Conservation (phyloP, 2,797 vertebrate species). For the Leptatherina wallacei region DNA sequence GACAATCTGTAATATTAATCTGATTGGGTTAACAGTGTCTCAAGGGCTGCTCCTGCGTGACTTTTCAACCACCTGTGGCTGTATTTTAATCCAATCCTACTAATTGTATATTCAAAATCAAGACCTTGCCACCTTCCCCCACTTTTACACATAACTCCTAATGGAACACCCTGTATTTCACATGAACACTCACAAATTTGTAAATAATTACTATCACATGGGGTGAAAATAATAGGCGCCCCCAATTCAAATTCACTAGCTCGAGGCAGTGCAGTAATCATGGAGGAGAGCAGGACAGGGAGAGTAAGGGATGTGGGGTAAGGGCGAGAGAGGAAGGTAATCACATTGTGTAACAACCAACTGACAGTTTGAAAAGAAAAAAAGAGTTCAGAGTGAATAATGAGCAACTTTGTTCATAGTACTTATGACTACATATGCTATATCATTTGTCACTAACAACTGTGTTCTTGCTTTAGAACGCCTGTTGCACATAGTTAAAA, state of each 20-base stretch:
- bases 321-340: slow-evolving; percentile 67
- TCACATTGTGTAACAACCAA: slow-evolving; percentile 76
- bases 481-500: slow-evolving; percentile 70
- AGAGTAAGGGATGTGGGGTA: slow-evolving; percentile 54
- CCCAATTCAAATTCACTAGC: slow-evolving; percentile 83
- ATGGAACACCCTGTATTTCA: slow-evolving; percentile 84
- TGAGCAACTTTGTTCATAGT: slow-evolving; percentile 78
- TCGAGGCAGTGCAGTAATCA: slow-evolving; percentile 83
- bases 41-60: slow-evolving; percentile 63
- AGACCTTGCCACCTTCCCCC: slow-evolving; percentile 68
- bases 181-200: slow-evolving; percentile 80
- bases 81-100: slow-evolving; percentile 78
- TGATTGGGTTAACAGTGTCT: slow-evolving; percentile 79
- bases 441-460: slow-evolving; percentile 78
- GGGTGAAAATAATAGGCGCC: slow-evolving; percentile 80
- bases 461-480: slow-evolving; percentile 61
- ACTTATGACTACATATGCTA: slow-evolving; percentile 72
- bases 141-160: slow-evolving; percentile 74
- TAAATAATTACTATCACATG: slow-evolving; percentile 88
- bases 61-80: slow-evolving; percentile 75
- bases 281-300: slow-evolving; percentile 68
- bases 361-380: slow-evolving; percentile 79
- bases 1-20: slow-evolving; percentile 85
- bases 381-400: slow-evolving; percentile 79
- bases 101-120: slow-evolving; percentile 81